Conservation (phyloP, 2,888 invertebrate genomes). For the Apocheima hispidaria region DNA sequence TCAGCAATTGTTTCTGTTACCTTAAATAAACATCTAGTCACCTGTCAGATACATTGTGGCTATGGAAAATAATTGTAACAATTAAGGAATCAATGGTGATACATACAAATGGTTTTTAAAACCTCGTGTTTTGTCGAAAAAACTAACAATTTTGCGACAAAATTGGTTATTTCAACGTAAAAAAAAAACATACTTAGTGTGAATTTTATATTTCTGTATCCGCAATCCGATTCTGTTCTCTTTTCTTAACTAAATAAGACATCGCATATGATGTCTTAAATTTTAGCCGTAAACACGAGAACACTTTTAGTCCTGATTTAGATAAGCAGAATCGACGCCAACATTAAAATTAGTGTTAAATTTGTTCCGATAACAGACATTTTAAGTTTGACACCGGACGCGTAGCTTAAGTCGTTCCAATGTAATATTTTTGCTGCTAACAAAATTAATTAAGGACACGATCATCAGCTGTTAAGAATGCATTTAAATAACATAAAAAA, state of each 20-base stretch:
- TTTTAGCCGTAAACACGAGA: no score
- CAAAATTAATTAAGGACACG: not conserved
- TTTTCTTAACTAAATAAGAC: no score
- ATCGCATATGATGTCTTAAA: no score
- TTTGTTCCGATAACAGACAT: not conserved
- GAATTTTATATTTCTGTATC: not conserved
- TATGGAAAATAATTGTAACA: not conserved
- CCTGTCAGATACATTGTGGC: not conserved
- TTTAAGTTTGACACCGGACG: not conserved
- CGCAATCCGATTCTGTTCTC: no score
- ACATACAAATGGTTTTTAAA: not conserved
- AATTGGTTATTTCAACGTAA: not conserved
- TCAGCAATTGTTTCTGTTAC: not conserved
- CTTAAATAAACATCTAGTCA: not conserved
- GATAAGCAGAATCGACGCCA: no score
- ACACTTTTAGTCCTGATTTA: no score
- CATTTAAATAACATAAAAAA: conserved; percentile 1
- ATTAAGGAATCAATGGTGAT: not conserved
- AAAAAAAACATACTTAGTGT: not conserved
- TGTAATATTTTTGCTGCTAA: not conserved
- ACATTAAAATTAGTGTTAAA: no score
- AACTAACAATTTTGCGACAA: not conserved
- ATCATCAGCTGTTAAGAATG: conserved; percentile 1
- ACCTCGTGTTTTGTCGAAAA: not conserved
- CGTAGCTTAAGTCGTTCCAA: not conserved